Evolutionary conservation across 2,113 vertebrate species (phyloP).

Genomic region (Amazona vittata): DNA sequence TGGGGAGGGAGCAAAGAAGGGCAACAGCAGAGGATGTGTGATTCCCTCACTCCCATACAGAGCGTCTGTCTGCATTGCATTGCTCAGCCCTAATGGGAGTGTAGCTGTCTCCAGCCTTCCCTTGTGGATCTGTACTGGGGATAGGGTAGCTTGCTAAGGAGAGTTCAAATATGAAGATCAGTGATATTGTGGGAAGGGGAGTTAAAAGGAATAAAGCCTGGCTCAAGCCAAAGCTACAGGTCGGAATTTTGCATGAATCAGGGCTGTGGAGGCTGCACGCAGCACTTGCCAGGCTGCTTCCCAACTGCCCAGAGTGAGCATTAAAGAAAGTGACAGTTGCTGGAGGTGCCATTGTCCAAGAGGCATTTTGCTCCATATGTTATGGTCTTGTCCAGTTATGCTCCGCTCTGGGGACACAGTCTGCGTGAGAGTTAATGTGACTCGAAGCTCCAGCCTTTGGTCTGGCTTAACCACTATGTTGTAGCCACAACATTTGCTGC

Average conservation of each 20-base stretch:
- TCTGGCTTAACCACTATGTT: neutral
- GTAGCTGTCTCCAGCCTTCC: neutral
- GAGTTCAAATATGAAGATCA: neutral
- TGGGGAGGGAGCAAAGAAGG: neutral
- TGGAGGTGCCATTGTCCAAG: neutral
- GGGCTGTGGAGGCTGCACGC: neutral
- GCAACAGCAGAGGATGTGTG: neutral
- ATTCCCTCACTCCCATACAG: neutral
- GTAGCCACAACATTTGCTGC: neutral
- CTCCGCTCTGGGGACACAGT: neutral
- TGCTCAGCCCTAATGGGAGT: neutral
- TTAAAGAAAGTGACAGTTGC: conserved; percentile 56
- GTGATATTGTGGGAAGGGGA: neutral
- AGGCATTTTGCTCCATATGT: conserved; percentile 47
- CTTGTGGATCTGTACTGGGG: neutral
- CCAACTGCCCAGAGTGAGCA: conserved; percentile 3
- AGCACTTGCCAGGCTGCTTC: neutral
- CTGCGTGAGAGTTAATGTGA: neutral
- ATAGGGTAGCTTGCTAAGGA: neutral
- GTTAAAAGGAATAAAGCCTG: neutral
- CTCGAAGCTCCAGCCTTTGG: neutral
- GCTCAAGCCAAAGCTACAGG: neutral
- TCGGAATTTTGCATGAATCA: neutral
- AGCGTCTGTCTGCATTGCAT: rapidly evolving
- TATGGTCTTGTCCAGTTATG: conserved; percentile 54